Percentiles rank a stretch among this genome's conserved stretches.
phyloP scores from a whole-genome alignment of 2,888 invertebrate species.

The Eustalomyia histrio region DNA sequence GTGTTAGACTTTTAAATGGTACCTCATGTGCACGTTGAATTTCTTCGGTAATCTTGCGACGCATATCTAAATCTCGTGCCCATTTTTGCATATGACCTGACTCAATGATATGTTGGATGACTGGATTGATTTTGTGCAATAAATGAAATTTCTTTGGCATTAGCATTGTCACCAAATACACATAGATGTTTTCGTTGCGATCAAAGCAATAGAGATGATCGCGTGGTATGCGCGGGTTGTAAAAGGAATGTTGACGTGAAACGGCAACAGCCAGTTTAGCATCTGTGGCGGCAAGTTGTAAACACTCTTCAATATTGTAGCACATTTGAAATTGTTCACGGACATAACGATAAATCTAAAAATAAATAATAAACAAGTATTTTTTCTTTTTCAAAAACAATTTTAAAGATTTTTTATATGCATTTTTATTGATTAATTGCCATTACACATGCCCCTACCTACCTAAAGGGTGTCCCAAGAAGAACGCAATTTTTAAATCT shows the following conservation, averaged over 20 bases:
- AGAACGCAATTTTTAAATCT: too few species aligned
- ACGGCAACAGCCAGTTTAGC: conserved; percentile 74
- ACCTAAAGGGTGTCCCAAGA: too few species aligned
- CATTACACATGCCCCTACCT: too few species aligned
- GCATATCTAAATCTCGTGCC: conserved; percentile 75
- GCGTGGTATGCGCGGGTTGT: conserved; percentile 75
- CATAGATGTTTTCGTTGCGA: conserved; percentile 75
- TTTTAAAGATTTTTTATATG: neutral
- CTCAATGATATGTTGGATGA: conserved; percentile 76
- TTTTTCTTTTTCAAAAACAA: neutral
- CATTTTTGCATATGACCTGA: conserved; percentile 78
- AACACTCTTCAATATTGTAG: conserved; percentile 75
- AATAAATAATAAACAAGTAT: neutral
- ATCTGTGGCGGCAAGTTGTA: conserved; percentile 71
- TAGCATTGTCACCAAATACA: conserved; percentile 76
- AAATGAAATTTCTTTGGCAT: conserved; percentile 76
- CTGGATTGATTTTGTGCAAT: conserved; percentile 75
- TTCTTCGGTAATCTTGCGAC: conserved; percentile 71
- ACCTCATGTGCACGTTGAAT: conserved; percentile 68
- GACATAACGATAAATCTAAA: conserved; percentile 74
- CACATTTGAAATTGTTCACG: conserved; percentile 76
- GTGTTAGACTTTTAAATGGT: conserved; percentile 69
- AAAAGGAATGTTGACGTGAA: conserved; percentile 76
- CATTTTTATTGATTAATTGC: neutral
- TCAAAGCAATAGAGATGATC: conserved; percentile 77